Conservation (phyloP, 2,113 vertebrate species). For the Salminus brasiliensis region DNA sequence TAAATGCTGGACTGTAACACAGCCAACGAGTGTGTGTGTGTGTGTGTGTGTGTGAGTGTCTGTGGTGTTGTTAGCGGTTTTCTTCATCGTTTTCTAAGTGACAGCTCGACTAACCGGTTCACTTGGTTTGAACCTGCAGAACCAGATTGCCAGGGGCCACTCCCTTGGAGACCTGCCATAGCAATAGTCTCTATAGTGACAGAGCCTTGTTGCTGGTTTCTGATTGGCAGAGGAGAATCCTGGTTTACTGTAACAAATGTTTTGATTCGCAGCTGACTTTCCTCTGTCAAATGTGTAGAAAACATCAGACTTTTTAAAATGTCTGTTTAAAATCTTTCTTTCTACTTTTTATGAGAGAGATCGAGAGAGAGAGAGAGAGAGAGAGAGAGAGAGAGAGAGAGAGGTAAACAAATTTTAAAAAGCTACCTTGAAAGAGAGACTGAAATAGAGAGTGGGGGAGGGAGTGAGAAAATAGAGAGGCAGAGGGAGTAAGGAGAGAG, state of each 20-base stretch:
- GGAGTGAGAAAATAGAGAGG: too few species aligned
- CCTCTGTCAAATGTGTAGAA: background rate
- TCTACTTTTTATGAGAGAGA: too few species aligned
- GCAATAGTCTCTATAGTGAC: constrained; percentile 44
- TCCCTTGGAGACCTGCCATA: constrained; percentile 38
- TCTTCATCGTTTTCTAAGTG: constrained; percentile 12
- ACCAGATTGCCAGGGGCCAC: constrained; percentile 49
- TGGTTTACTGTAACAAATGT: background rate
- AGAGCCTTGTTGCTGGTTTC: constrained; percentile 6
- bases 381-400: too few species aligned
- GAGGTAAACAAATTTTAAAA: too few species aligned
- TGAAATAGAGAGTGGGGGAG: too few species aligned
- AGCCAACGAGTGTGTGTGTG: too few species aligned
- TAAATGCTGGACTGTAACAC: too few species aligned
- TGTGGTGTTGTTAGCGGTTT: constrained; percentile 6
- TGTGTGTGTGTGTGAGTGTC: constrained; percentile 9
- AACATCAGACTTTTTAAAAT: too few species aligned
- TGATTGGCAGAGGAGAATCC: constrained; percentile 19
- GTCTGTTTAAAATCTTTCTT: too few species aligned
- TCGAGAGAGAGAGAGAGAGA: too few species aligned
- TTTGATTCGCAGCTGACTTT: constrained; percentile 6
- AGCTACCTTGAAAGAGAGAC: too few species aligned
- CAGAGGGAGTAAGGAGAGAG: too few species aligned
- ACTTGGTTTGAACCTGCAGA: constrained; percentile 38
- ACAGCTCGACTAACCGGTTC: constrained; percentile 37